Base-by-base conservation (phyloP, 2,888 invertebrate species). In the Hirtodrosophila duncani region DNA sequence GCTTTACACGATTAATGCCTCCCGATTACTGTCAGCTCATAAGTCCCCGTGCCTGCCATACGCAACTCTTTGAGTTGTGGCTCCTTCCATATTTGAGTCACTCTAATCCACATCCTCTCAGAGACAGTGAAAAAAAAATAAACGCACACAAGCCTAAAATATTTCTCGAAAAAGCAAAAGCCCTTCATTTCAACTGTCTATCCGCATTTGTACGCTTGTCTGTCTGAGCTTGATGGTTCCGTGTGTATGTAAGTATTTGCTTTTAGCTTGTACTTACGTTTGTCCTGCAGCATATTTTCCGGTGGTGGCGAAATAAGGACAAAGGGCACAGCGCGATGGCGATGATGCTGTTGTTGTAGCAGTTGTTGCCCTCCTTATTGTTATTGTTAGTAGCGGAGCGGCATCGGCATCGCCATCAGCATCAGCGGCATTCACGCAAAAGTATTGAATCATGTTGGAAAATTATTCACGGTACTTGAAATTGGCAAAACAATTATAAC, bases 401-500 rank as follows among this genome's bases (percentile, higher is more conserved):
- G 37, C 45, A 24, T 18, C 11, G 9, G 33, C 34, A 38, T 26
- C 44, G 29, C 38, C 45, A 45, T 39, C 39, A 21, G 33, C 18
- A 36, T 29, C 30, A 26, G 37, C 48, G 21, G 49, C 62, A 68
- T 62, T 68, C 55, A 41, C 59, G 59, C 62, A 63, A 74, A 74
- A 67, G 70, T 74, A 75, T 75, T 75, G 74, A 75, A 75, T 75
- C 74, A 78, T 78, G 78, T 78, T 70, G 67, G 51, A 56, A 63
- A 74, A 75, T 75, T 75, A 75, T 75, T 74, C 78, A 75, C 62
- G 74, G 67, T 70, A 74, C 74, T 75, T 74, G 67, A 74, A 78
- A 78, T 75, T 74, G 74, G 74, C 78, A 78, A 75, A 75, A 78
- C 74, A 75, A 75, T 78, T 75, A 75, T 77, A 72, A 56, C 56